These are phyloP conservation scores for Erethizon dorsatum DNA, from an alignment of 2,797 vertebrate genomes.

Conservation along the genomic window DNA sequence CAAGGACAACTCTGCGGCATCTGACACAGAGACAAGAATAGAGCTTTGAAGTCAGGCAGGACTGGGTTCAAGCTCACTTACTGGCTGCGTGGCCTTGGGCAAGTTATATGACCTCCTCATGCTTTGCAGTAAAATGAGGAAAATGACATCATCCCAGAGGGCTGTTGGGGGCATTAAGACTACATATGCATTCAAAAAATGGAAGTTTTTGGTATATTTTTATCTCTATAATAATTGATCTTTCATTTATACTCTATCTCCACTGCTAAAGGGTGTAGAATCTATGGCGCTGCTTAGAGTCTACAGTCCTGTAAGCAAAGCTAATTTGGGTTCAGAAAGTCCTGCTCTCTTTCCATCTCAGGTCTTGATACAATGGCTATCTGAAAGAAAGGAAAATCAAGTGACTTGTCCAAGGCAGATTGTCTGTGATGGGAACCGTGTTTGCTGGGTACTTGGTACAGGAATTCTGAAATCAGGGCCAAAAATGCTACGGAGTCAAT, in stretches of 20 bases:
- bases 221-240: background rate
- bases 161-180: background rate
- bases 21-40: constrained; percentile 11
- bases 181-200: background rate
- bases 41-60: background rate
- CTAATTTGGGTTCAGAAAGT: background rate
- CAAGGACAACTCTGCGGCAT: background rate
- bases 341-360: background rate
- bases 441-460: background rate
- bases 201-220: background rate
- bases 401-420: background rate
- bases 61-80: background rate
- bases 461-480: background rate
- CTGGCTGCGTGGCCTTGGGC: background rate
- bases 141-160: background rate
- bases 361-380: background rate
- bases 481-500: background rate
- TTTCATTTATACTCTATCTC: background rate
- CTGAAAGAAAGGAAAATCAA: background rate
- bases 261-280: background rate
- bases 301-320: background rate
- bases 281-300: background rate
- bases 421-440: background rate
- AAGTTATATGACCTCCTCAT: background rate
- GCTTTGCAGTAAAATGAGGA: background rate